These are phyloP conservation scores for Lepidocolaptes lacrymiger DNA, from an alignment of 2,797 vertebrate species.

Conservation along the genomic window DNA sequence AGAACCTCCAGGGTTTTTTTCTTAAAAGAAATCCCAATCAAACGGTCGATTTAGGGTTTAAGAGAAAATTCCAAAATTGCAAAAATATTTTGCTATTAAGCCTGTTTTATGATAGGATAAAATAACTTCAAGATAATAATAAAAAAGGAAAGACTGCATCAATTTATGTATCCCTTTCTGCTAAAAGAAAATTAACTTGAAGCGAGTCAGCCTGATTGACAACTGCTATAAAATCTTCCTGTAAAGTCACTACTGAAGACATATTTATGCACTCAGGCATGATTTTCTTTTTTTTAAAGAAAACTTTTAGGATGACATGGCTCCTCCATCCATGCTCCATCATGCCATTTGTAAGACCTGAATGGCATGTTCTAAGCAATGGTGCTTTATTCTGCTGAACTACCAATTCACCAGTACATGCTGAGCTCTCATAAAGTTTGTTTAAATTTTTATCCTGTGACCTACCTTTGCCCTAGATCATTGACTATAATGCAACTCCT, in stretches of 20 bases:
- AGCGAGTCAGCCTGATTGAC: not conserved
- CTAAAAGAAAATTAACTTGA: slow-evolving; percentile 17
- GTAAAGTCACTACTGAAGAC: not conserved
- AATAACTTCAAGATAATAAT: not conserved
- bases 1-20: not conserved
- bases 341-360: not conserved
- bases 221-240: not conserved
- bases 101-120: not conserved
- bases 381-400: not conserved
- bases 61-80: not conserved
- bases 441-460: slow-evolving; percentile 22
- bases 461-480: slow-evolving; percentile 16
- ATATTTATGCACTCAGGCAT: not conserved
- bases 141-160: not conserved
- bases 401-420: not conserved
- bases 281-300: not conserved
- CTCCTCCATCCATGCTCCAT: not conserved
- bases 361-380: not conserved
- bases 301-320: not conserved
- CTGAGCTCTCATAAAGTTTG: not conserved
- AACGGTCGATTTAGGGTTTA: not conserved
- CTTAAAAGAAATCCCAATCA: not conserved
- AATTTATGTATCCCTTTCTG: not conserved
- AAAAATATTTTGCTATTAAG: not conserved
- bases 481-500: not conserved